These are phyloP conservation scores for Sinhomidia bicolor DNA, from an alignment of 2,888 invertebrate genomes.

Conservation along the genomic window DNA sequence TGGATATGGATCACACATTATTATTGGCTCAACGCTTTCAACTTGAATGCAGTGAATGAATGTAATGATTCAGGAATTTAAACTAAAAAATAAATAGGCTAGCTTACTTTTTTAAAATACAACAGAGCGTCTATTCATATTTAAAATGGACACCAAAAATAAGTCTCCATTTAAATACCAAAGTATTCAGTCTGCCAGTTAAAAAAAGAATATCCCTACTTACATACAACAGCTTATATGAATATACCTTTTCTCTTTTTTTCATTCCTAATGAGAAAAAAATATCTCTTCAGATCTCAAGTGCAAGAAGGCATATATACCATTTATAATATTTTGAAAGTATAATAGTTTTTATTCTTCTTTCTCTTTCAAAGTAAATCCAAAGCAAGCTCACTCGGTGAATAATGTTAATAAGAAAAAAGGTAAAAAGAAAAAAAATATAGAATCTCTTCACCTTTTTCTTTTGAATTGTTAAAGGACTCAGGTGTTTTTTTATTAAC, in stretches of 20 bases:
- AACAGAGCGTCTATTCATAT: background rate
- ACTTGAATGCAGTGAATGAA: background rate
- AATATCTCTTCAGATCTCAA: background rate
- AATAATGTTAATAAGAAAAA: constrained; percentile 3
- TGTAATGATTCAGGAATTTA: background rate
- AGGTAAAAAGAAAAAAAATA: background rate
- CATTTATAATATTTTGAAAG: background rate
- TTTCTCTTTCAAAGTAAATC: constrained; percentile 32
- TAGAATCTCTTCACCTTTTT: constrained; percentile 33
- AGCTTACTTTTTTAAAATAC: background rate
- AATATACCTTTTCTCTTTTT: background rate
- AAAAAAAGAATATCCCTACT: too few species aligned
- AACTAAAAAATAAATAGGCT: background rate
- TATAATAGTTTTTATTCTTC: constrained; percentile 16
- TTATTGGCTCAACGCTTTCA: background rate
- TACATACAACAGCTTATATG: too few species aligned
- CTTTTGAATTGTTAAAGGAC: constrained; percentile 47
- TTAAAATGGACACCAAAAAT: background rate
- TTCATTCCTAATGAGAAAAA: constrained; percentile 18
- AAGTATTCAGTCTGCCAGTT: too few species aligned
- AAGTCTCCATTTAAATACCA: background rate
- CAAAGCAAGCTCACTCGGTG: constrained; percentile 4
- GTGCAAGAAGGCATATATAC: background rate
- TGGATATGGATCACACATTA: background rate
- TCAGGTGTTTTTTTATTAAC: constrained; percentile 62